phyloP scores from a whole-genome alignment of 2,113 vertebrate species.

The Tragelaphus strepsiceros region DNA sequence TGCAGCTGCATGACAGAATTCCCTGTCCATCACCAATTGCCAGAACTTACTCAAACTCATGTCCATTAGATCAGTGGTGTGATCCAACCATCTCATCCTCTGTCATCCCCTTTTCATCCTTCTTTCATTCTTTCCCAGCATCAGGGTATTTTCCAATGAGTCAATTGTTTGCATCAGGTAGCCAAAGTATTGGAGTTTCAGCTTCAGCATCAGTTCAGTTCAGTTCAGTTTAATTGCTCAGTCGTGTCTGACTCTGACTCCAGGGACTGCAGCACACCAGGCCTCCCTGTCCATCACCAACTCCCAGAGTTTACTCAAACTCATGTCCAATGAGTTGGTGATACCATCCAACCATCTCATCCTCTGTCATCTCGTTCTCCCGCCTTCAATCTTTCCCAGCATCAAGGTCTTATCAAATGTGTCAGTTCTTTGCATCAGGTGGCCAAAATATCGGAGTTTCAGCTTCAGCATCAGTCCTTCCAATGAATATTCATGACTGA shows the following conservation, averaged over 20 bases:
- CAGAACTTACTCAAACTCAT: not conserved
- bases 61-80: not conserved
- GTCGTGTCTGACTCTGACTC: not conserved
- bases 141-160: not conserved
- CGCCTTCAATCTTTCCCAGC: not conserved
- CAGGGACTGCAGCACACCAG: not conserved
- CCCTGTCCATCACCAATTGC: not conserved
- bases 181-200: not conserved
- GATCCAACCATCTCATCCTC: not conserved
- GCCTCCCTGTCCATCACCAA: not conserved
- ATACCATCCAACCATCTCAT: not conserved
- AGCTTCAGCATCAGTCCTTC: not conserved
- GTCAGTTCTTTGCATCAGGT: not conserved
- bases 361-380: not conserved
- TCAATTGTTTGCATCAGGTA: not conserved
- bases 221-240: not conserved
- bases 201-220: not conserved
- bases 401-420: not conserved
- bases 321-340: not conserved
- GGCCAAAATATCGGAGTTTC: not conserved
- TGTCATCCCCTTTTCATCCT: not conserved
- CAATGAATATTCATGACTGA: not conserved
- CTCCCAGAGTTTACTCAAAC: not conserved
- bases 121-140: not conserved
- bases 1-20: not conserved